Conservation (phyloP, 2,888 invertebrate genomes). For the Seira musarum region DNA sequence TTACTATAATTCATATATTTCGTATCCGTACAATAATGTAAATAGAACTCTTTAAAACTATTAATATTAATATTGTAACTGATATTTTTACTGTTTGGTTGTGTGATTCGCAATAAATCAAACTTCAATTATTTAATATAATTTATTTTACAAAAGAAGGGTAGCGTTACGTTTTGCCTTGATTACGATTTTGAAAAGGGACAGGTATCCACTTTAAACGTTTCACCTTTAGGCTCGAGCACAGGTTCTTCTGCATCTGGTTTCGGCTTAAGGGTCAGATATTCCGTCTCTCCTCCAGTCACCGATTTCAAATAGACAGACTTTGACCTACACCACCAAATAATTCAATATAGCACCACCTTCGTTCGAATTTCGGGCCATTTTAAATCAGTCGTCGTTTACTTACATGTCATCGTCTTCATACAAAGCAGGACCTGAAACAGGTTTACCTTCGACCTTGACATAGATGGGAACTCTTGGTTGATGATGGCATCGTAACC, state of each 20-base stretch:
- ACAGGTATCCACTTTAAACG: conserved; percentile 26
- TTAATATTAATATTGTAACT: not conserved
- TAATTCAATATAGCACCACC: no score
- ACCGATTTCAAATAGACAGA: conserved; percentile 41
- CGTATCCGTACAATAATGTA: no score
- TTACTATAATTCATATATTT: no score
- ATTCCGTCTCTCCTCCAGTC: conserved; percentile 14
- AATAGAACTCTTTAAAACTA: no score
- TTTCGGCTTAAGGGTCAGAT: conserved; percentile 4
- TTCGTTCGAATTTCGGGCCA: no score
- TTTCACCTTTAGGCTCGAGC: no score
- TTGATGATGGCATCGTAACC: conserved; percentile 59
- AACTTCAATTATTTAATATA: not conserved
- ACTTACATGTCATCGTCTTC: conserved; percentile 50
- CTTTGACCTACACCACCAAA: conserved; percentile 18
- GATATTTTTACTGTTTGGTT: not conserved
- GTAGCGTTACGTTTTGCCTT: no score
- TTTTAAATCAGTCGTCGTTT: no score
- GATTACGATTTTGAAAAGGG: conserved; percentile 2
- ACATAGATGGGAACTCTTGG: conserved; percentile 61
- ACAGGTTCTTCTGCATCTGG: not conserved
- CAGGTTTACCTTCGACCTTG: conserved; percentile 30
- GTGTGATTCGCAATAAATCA: not conserved
- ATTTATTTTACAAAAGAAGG: no score
- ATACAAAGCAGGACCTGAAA: not conserved